Conservation (phyloP, 2,113 vertebrate species). For the Tetraodon nigroviridis region DNA sequence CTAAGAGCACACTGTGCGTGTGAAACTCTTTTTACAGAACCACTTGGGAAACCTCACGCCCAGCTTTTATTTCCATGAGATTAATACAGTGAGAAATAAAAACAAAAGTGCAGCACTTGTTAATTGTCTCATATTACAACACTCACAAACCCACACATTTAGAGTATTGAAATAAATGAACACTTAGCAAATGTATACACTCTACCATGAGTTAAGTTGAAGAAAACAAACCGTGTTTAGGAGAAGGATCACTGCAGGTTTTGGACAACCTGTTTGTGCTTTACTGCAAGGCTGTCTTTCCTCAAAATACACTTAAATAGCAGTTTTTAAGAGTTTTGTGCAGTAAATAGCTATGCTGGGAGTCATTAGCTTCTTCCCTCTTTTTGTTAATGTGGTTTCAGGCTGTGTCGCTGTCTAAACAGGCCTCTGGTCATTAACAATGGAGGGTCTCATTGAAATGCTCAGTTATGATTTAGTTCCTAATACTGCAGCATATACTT, state of each 20-base stretch:
- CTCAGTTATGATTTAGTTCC: slow-evolving; percentile 84
- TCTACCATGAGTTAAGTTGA: slow-evolving; percentile 10
- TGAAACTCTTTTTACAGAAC: slow-evolving; percentile 65
- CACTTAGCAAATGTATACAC: slow-evolving; percentile 5
- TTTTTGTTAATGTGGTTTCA: slow-evolving; percentile 34
- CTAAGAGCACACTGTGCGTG: slow-evolving; percentile 41
- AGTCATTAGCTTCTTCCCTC: slow-evolving; percentile 52
- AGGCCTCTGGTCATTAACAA: slow-evolving; percentile 87
- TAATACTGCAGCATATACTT: slow-evolving; percentile 83
- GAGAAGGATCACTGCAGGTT: slow-evolving; percentile 13
- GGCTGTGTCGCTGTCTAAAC: slow-evolving; percentile 64
- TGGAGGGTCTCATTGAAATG: slow-evolving; percentile 81
- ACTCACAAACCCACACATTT: slow-evolving; percentile 41
- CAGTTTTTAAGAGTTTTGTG: too few relatives aligned
- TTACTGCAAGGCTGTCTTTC: slow-evolving; percentile 1
- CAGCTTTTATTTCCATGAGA: slow-evolving; percentile 52
- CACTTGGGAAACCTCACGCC: slow-evolving; percentile 59
- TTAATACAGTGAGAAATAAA: slow-evolving; percentile 61
- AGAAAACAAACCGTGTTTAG: neutral
- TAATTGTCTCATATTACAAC: slow-evolving; percentile 68
- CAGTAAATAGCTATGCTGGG: slow-evolving; percentile 32
- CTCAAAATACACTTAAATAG: slow-evolving; percentile 5
- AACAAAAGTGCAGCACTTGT: slow-evolving; percentile 55
- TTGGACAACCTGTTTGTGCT: slow-evolving; percentile 27
- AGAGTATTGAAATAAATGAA: slow-evolving; percentile 43